Base-by-base conservation (phyloP, 2,113 vertebrate species). In the Phyllostomus hastatus region DNA sequence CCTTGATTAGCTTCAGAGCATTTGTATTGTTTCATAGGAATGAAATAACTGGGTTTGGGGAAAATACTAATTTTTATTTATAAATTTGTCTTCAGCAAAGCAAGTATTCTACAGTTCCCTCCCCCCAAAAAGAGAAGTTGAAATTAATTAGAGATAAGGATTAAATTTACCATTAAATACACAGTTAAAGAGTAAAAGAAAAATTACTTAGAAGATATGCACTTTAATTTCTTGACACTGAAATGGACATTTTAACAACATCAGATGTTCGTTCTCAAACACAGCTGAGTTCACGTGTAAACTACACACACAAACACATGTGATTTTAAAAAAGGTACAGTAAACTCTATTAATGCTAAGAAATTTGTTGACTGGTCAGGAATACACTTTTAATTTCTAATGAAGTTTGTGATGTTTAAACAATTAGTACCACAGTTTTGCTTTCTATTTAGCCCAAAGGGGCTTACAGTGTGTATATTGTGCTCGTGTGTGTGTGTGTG, bases 41-140 rank as follows among this genome's bases (percentile, higher is more conserved):
- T 91, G 6, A 91, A 81, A 86, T 91, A 10, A 89, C 72, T 82
- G 31, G 28, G 19, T 48, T 76, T 90, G 28, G 16, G n/a, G 17
- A 52, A 88, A 81, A 86, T 33, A 92, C 3, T 64, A 10, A 41
- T 94, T 76, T 95, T 95, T 17, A 73, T 43, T 97, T 86, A 46
- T 41, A 87, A 95, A 64, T 43, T 11, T 97, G 16, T 72, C 69
- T 85, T 95, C n/a, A 94, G 14, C 26, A 72, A 91, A 86, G 72
- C 69, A 96, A 70, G 28, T 38, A 73, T 72, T 61, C 35, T 91
- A 85, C 73, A 73, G 15, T 19, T 11, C 59, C 24, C 61, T 15
- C 28, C 50, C 54, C 35, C 7, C 20, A 80, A 67, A 33, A 84
- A 69, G 43, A 28, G 73, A 91, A 70, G 31, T 57, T 81, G 52